Percentiles rank a stretch among this genome's conserved stretches.
Conservation (phyloP, 2,888 invertebrate species). For the Folsomia manolachei region DNA sequence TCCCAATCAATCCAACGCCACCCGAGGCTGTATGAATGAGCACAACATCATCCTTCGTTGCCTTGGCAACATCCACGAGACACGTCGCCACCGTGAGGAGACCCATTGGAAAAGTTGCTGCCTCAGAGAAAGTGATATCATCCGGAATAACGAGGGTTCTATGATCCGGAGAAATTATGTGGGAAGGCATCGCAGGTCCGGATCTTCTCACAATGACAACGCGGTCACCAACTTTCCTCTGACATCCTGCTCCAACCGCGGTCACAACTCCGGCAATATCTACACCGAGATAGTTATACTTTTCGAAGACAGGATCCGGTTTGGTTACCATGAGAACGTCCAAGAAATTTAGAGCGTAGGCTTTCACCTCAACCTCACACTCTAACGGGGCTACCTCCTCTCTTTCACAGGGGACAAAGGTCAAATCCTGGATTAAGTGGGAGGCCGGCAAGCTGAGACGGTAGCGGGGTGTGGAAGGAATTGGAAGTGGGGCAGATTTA, state of each 20-base stretch:
- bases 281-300: background rate
- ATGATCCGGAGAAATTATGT: background rate
- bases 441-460: background rate
- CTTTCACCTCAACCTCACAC: background rate
- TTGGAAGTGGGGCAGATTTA: background rate
- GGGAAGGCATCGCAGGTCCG: background rate
- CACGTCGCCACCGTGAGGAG: slow-evolving; percentile 23
- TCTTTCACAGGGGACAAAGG: background rate
- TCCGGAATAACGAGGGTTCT: slow-evolving; percentile 9
- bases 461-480: background rate
- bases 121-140: slow-evolving; percentile 16
- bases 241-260: background rate
- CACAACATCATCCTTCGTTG: slow-evolving; percentile 11
- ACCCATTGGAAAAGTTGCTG: slow-evolving; percentile 19
- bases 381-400: background rate
- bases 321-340: slow-evolving; percentile 5
- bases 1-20: slow-evolving; percentile 26
- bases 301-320: background rate
- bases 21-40: slow-evolving; percentile 17
- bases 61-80: slow-evolving; percentile 18
- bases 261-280: slow-evolving; percentile 16
- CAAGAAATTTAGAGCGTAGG: slow-evolving; percentile 4
- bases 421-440: background rate
- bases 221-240: slow-evolving; percentile 4
- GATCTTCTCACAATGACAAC: background rate